Evolutionary conservation across 2,888 invertebrate genomes (phyloP), one percentile per base, ranked within the genome.

Genomic region (Linnaemya vulpina): DNA sequence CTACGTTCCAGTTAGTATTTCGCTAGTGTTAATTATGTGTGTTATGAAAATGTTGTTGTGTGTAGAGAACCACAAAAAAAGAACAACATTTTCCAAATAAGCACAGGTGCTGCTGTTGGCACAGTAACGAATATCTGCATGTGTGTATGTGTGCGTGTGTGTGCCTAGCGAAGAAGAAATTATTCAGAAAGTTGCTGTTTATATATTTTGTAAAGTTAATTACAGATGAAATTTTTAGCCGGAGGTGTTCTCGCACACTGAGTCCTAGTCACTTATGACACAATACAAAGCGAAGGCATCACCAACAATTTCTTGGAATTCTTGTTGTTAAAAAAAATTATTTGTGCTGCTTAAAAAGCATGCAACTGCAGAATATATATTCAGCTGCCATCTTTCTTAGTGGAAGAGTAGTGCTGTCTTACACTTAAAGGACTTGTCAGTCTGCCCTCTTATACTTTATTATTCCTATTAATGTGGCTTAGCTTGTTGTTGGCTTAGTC

Each of bases 21-120:
- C 67, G 73, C 88, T 89, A 86, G 89, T 89, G 90, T 90, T 90
- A 90, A 90, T 90, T 87, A 88, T 90, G 90, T 90, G 90, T 90
- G 89, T 89, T 88, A 85, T 78, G 60, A 81, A 85, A 85, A 60
- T 75, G 49, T 76, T 82, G 70, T 65, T 76, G 55, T 46, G 73
- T 49, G 38, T 58, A 38, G 55, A 80, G 38, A 65, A 63, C 30
- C 60, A 13, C 73, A 73, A 71, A 30, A 65, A 71, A 38, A 71
- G 17, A 10, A 70, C 75, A 70, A 63, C 35, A 40, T 51, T 76
- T 82, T 76, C 35, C 20, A 62, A 77, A 20, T 40, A 78, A 75
- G 60, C 81, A 82, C 84, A 85, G 82, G 78, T 84, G 84, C 80
- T 73, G 20, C 65, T 30, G 49, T 40, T 30, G 55, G 8, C 17